Conservation (phyloP, 1,140 invertebrate species). For the Holotrichia oblita region DNA sequence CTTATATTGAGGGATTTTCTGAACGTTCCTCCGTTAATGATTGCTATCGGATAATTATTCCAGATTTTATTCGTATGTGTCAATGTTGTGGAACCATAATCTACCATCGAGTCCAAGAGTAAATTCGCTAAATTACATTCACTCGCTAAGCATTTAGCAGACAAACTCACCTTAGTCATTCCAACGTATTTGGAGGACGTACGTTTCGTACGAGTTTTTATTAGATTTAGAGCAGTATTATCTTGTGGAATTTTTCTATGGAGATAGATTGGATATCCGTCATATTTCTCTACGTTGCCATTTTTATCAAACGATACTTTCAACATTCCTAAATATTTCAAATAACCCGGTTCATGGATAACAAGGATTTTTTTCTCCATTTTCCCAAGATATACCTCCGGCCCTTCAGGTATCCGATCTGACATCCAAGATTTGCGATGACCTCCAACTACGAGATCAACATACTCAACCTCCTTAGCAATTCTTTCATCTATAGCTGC, state of each 20-base stretch:
- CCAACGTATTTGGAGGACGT: conserved; percentile 61
- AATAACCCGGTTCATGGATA: conserved; percentile 91
- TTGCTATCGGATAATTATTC: neutral
- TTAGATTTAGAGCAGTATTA: conserved; percentile 62
- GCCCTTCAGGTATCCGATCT: conserved; percentile 74
- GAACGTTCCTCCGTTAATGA: conserved; percentile 3
- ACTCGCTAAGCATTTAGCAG: conserved; percentile 72
- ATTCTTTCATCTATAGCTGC: conserved; percentile 78
- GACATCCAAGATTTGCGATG: conserved; percentile 88
- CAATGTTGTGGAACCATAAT: neutral
- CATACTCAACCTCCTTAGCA: conserved; percentile 77
- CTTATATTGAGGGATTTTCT: neutral
- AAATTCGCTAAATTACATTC: conserved; percentile 91
- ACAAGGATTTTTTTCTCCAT: conserved; percentile 81
- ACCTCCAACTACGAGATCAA: conserved; percentile 89
- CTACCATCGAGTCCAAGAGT: conserved; percentile 71
- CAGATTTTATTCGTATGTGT: neutral
- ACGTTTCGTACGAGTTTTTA: neutral
- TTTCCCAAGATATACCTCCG: conserved; percentile 73
- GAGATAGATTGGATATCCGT: conserved; percentile 85
- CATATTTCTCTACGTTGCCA: conserved; percentile 76
- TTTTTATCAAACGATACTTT: conserved; percentile 75
- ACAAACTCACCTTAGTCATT: conserved; percentile 65
- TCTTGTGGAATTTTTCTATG: conserved; percentile 73
- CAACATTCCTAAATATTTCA: conserved; percentile 89